Percentiles rank a stretch among this genome's conserved stretches.
phyloP scores from a whole-genome alignment of 2,113 vertebrate species.

The Oenanthe melanoleuca region DNA sequence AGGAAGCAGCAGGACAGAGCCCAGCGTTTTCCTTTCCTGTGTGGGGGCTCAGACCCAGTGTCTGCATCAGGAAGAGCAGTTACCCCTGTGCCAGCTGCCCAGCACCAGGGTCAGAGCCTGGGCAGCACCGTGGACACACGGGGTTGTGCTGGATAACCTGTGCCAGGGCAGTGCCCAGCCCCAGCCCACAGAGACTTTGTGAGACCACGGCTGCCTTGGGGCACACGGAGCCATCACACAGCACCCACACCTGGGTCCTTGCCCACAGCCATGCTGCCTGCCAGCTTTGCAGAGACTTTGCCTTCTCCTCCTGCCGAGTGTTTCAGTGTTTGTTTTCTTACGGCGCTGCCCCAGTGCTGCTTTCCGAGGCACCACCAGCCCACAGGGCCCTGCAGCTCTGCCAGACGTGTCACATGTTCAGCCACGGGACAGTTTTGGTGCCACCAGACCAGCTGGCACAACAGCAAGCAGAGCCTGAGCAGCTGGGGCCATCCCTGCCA shows the following conservation, averaged over 20 bases:
- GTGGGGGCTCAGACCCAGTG: neutral
- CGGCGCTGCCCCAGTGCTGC: neutral
- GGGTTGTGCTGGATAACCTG: neutral
- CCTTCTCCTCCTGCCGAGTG: neutral
- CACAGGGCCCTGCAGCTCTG: neutral
- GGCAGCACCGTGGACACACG: rapidly evolving
- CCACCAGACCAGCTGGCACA: neutral
- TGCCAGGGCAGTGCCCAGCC: neutral
- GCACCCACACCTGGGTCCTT: rapidly evolving
- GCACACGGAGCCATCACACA: rapidly evolving
- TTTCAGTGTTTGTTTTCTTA: neutral
- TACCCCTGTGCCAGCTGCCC: neutral
- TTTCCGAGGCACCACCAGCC: neutral
- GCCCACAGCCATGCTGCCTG: neutral
- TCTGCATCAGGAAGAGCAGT: neutral
- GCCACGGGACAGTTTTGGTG: neutral
- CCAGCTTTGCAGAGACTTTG: neutral
- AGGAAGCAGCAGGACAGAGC: neutral
- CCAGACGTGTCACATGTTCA: rapidly evolving
- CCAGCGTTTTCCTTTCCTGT: neutral
- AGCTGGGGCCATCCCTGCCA: neutral
- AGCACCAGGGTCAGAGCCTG: rapidly evolving
- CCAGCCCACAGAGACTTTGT: neutral
- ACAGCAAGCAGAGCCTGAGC: rapidly evolving
- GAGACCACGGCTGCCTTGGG: neutral